Evolutionary conservation across 92 coral and sea anemone species (phyloP), one percentile per base, ranked within the genome.

Genomic region (Zoanthus gigantus): DNA sequence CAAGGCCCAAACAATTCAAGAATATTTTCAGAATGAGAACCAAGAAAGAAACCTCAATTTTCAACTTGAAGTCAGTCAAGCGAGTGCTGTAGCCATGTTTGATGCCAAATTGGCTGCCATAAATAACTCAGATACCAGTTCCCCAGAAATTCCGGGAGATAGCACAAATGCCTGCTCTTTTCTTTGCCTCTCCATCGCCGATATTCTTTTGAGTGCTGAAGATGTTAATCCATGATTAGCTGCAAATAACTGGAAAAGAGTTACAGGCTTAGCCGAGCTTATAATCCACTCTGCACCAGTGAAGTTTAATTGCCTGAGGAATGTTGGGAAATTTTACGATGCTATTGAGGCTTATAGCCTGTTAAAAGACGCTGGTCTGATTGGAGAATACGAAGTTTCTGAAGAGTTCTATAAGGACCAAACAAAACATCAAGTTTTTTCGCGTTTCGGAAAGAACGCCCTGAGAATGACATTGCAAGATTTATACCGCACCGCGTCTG

Each of bases 51-150:
- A 66, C 72, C 72, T 66, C 72, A 66, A 23, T 66, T 66, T 66
- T 29, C 72, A 66, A 66, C 72, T 66, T 66, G 0, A 66, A 66
- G 72, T 66, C 72, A 66, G 37, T 66, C 72, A 66, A 66, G 72
- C 37, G 72, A 66, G 72, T 66, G 37, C 72, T 66, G 31, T 66
- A 66, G 4, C 72, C 72, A 66, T 66, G 42, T 66, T 66, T 66
- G 72, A 66, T 66, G 72, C 42, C 72, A 66, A n/a, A 66, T 66
- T 66, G 72, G 72, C 72, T 66, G 72, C 72, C 72, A 66, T 66
- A 66, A 18, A 66, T 66, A 66, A 66, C 37, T 66, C 42, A 66
- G 1, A 0, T 66, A 66, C 72, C 72, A 66, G 72, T 66, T n/a
- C 72, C 72, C 0, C 72, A 34, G 75, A 34, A 3, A 15, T 31